phyloP scores from a whole-genome alignment of 1,140 invertebrate species.

The Brachionus angularis region DNA sequence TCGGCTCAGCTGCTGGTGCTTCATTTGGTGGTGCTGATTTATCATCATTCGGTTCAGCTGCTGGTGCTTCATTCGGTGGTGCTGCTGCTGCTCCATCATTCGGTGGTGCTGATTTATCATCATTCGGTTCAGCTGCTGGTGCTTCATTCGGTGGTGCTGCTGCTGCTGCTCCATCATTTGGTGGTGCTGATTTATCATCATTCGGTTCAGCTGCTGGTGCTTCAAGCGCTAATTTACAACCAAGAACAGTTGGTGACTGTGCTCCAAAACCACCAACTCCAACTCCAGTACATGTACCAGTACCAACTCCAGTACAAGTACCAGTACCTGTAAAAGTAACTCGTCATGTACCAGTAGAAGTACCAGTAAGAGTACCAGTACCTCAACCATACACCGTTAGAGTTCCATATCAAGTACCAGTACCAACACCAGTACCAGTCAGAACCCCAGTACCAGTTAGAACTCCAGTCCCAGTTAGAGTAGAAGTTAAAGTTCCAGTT shows the following conservation, averaged over 20 bases:
- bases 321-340: background rate
- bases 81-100: background rate
- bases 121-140: background rate
- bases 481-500: too few species aligned
- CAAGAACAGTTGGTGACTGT: background rate
- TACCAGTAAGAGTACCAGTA: background rate
- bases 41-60: too few species aligned
- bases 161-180: background rate
- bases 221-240: too few species aligned
- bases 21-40: too few species aligned
- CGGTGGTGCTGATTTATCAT: background rate
- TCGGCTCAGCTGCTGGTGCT: too few species aligned
- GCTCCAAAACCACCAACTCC: background rate
- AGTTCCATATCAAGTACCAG: background rate
- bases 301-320: constrained; percentile 3
- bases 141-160: background rate
- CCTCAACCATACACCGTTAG: background rate
- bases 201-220: background rate
- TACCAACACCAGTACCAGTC: background rate
- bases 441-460: background rate
- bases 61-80: too few species aligned
- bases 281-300: constrained; percentile 8
- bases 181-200: background rate
- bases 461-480: too few species aligned
- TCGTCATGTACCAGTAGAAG: background rate